Conservation (phyloP, 1,140 invertebrate species). For the Lamellibrachia luymesi region DNA sequence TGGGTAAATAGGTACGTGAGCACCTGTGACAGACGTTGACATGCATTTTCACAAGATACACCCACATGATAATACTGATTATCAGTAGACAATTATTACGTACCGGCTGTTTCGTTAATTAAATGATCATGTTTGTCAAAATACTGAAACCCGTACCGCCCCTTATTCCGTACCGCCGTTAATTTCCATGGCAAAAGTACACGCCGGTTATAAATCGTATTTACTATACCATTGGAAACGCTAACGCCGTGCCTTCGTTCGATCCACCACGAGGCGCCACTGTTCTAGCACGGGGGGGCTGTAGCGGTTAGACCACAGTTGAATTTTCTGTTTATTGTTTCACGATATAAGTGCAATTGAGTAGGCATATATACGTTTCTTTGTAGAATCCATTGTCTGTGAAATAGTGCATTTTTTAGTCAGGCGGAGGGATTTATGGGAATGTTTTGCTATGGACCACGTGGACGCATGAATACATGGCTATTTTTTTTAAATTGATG, state of each 20-base stretch:
- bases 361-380: no score
- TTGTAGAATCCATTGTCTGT: no score
- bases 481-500: no score
- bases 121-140: neutral
- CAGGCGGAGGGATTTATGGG: no score
- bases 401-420: no score
- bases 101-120: neutral
- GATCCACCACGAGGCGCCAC: no score
- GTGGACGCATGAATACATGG: no score
- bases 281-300: no score
- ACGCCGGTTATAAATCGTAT: neutral
- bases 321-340: no score
- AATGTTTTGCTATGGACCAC: no score
- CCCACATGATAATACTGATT: neutral
- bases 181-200: neutral
- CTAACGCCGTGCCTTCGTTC: neutral
- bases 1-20: neutral
- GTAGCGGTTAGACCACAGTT: no score
- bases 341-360: no score
- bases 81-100: neutral
- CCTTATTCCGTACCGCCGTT: neutral
- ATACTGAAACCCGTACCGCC: neutral
- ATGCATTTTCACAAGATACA: neutral
- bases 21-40: neutral
- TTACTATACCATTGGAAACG: neutral